phyloP scores from a whole-genome alignment of 2,113 vertebrate genomes.

The Oreotrochilus melanogaster region DNA sequence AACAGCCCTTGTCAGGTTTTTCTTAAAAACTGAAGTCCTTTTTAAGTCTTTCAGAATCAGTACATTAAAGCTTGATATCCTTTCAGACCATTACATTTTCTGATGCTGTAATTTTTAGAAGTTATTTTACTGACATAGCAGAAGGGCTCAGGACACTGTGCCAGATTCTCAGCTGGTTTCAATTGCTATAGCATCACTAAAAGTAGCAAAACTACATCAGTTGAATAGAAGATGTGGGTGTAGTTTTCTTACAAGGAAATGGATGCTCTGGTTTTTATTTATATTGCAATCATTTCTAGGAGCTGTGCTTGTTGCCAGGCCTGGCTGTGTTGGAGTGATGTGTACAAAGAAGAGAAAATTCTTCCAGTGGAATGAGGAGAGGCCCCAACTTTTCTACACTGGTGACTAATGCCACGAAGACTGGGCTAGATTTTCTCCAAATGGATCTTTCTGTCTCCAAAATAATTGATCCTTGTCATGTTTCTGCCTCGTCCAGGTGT shows the following conservation, averaged over 20 bases:
- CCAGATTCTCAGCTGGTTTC: neutral
- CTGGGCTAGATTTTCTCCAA: neutral
- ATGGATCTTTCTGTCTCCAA: neutral
- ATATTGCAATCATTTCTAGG: neutral
- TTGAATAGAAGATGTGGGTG: neutral
- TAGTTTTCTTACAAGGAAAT: neutral
- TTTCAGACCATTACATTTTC: neutral
- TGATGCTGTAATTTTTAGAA: neutral
- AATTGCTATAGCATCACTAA: neutral
- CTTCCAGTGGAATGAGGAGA: neutral
- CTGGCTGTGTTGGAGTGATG: neutral
- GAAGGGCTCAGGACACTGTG: neutral
- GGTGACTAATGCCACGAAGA: neutral
- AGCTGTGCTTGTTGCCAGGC: neutral
- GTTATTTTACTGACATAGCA: neutral
- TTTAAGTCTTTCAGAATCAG: neutral
- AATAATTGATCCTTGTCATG: neutral
- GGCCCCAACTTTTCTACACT: fast-evolving
- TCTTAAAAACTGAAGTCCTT: neutral
- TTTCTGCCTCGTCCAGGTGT: neutral
- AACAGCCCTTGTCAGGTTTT: neutral
- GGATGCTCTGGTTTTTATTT: neutral
- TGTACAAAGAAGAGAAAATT: neutral
- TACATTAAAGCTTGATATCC: neutral
- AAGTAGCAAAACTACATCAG: neutral